phyloP scores from a whole-genome alignment of 1,140 invertebrate species.

The Tribolium madens region DNA sequence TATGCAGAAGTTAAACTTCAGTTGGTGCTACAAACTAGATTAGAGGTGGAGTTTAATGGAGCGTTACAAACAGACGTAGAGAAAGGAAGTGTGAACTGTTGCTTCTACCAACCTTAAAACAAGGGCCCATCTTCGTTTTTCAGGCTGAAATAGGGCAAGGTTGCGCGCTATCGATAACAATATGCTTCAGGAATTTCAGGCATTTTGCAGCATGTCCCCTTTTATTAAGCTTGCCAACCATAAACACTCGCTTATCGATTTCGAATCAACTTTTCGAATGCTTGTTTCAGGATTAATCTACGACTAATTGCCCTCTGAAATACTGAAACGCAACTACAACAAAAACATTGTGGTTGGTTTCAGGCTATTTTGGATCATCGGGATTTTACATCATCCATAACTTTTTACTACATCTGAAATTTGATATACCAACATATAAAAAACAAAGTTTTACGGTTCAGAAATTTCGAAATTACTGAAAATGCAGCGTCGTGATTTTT shows the following conservation, averaged over 20 bases:
- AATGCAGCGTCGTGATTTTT: too few relatives aligned
- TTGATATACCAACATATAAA: slow-evolving; percentile 17
- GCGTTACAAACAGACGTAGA: slow-evolving; percentile 29
- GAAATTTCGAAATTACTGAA: too few relatives aligned
- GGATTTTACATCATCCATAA: slow-evolving; percentile 14
- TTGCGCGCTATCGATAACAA: slow-evolving; percentile 21
- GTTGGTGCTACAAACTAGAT: slow-evolving; percentile 37
- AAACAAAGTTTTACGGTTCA: too few relatives aligned
- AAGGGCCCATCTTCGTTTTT: too few relatives aligned
- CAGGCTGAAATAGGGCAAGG: slow-evolving; percentile 17
- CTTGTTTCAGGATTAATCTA: slow-evolving; percentile 15
- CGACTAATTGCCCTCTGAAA: slow-evolving; percentile 4
- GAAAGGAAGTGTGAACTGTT: slow-evolving; percentile 38
- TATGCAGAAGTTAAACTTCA: neutral
- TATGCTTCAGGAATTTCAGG: slow-evolving; percentile 20
- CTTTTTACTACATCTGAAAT: slow-evolving; percentile 17
- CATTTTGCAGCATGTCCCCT: slow-evolving; percentile 21
- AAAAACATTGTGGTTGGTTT: too few relatives aligned
- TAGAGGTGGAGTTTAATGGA: slow-evolving; percentile 30
- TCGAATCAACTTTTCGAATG: neutral
- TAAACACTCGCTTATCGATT: slow-evolving; percentile 16
- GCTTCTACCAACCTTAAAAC: too few relatives aligned
- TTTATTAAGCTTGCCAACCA: slow-evolving; percentile 28
- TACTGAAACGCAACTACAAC: too few relatives aligned
- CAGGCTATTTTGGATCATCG: neutral